Percentiles rank a stretch among this genome's conserved stretches.
Evolutionary conservation across 2,797 vertebrate species (phyloP).

Genomic region (Epinephelus coioides): DNA sequence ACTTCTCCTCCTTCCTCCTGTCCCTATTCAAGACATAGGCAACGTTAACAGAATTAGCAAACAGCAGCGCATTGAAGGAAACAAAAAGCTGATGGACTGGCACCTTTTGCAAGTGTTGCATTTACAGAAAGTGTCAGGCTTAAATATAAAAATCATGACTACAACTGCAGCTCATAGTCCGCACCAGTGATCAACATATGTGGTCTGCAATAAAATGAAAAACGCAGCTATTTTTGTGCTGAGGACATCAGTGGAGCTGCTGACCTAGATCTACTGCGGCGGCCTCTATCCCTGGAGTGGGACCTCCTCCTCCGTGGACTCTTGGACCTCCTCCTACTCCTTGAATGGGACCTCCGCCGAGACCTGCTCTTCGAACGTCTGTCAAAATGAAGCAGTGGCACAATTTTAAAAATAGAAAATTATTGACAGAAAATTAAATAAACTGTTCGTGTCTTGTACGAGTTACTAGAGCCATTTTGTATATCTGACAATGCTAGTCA

Average conservation of each 20-base stretch:
- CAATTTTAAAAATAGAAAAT: neutral
- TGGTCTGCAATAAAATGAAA: neutral
- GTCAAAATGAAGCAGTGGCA: neutral
- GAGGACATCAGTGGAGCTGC: neutral
- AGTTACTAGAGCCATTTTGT: neutral
- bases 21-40: slow-evolving; percentile 83
- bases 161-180: neutral
- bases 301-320: slow-evolving; percentile 93
- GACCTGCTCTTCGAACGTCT: slow-evolving; percentile 97
- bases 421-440: too few species aligned
- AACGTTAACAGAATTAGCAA: neutral
- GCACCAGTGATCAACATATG: neutral
- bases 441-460: neutral
- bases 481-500: too few species aligned
- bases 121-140: neutral
- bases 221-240: neutral
- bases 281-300: slow-evolving; percentile 92
- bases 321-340: slow-evolving; percentile 94
- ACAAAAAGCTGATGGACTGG: neutral
- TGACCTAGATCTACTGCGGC: slow-evolving; percentile 93
- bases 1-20: slow-evolving; percentile 96
- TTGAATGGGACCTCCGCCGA: slow-evolving; percentile 93
- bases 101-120: neutral
- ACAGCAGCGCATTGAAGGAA: neutral
- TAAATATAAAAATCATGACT: neutral